These are phyloP conservation scores for Bicyclus anynana DNA, from an alignment of 1,140 invertebrate species.

Conservation along the genomic window DNA sequence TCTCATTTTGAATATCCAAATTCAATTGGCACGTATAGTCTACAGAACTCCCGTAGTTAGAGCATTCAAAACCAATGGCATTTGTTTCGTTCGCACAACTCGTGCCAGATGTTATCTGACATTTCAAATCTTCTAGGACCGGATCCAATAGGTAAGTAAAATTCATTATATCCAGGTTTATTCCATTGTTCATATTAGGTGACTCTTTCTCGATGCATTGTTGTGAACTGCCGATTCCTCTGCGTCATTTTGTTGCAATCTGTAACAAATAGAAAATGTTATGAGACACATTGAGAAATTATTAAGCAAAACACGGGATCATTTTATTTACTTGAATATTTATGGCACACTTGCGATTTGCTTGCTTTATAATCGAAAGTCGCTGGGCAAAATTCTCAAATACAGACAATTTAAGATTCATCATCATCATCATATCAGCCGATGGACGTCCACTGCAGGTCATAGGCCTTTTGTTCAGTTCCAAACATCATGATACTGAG, in stretches of 20 bases:
- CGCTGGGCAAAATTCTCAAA: no score
- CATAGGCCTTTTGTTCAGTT: no score
- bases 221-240: conserved; percentile 18
- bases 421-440: no score
- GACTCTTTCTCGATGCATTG: conserved; percentile 40
- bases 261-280: conserved; percentile 28
- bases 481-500: no score
- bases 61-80: conserved; percentile 47
- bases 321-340: no score
- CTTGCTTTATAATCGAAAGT: no score
- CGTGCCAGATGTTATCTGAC: conserved; percentile 36
- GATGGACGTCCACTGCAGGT: no score
- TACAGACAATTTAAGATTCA: no score
- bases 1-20: conserved; percentile 68
- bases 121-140: conserved; percentile 48
- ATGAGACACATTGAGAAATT: background rate
- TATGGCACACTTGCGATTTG: no score
- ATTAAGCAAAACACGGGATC: no score
- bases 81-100: conserved; percentile 39
- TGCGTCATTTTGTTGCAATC: conserved; percentile 17
- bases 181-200: conserved; percentile 43
- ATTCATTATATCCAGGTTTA: conserved; percentile 49
- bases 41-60: conserved; percentile 24
- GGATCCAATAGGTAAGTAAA: conserved; percentile 40
- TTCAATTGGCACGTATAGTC: conserved; percentile 61